Evolutionary conservation across 1,140 invertebrate genomes (phyloP).

Genomic region (Thereuonema tuberculata): DNA sequence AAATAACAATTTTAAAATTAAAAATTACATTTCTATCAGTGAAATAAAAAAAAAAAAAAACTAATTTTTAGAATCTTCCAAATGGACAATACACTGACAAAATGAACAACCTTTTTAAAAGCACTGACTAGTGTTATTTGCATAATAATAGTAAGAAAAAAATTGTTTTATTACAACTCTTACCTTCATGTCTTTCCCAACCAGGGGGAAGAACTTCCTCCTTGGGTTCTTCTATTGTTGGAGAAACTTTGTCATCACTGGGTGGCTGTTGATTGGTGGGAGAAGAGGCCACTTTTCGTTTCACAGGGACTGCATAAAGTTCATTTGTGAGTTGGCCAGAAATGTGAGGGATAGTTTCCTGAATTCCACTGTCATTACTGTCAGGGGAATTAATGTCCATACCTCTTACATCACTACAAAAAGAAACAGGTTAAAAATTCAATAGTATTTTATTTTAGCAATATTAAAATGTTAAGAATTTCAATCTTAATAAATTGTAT

Average conservation of each 20-base stretch:
- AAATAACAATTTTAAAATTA: too few relatives aligned
- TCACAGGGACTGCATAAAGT: slow-evolving; percentile 23
- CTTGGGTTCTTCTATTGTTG: slow-evolving; percentile 1
- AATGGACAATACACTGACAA: too few relatives aligned
- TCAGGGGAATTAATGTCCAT: slow-evolving; percentile 30
- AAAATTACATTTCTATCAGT: too few relatives aligned
- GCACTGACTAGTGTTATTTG: too few relatives aligned
- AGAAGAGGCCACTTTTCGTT: slow-evolving; percentile 12
- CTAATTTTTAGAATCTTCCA: too few relatives aligned
- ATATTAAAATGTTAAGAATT: background rate
- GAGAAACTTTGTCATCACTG: slow-evolving; percentile 1
- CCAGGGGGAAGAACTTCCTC: slow-evolving; percentile 49
- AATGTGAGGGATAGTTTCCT: slow-evolving; percentile 20
- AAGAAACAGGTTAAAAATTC: background rate
- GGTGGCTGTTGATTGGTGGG: background rate
- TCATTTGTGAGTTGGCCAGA: slow-evolving; percentile 21
- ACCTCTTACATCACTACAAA: background rate
- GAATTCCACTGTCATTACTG: slow-evolving; percentile 32
- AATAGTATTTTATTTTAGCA: background rate
- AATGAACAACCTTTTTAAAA: too few relatives aligned
- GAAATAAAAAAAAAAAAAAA: too few relatives aligned
- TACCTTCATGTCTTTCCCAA: slow-evolving; percentile 89
- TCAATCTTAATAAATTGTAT: background rate
- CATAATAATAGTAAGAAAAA: background rate
- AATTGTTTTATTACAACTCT: background rate